phyloP scores from a whole-genome alignment of 2,888 invertebrate species.

The Cephus pygmeus region DNA sequence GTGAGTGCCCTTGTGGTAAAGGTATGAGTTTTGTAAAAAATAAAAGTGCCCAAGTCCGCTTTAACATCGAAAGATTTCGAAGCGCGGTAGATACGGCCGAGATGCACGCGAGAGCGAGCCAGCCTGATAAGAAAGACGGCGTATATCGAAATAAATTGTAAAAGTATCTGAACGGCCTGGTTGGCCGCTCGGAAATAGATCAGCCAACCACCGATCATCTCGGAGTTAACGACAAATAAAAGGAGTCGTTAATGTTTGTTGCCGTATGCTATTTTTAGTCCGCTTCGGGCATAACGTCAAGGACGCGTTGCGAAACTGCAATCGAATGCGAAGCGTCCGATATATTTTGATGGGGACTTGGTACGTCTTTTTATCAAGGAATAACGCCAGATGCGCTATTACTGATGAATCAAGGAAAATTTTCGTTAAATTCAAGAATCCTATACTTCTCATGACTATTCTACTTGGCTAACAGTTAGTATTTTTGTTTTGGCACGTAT shows the following conservation, averaged over 20 bases:
- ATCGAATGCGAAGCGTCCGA: background rate
- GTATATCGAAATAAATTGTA: slow-evolving; percentile 38
- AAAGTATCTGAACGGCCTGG: slow-evolving; percentile 15
- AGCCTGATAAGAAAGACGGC: slow-evolving; percentile 19
- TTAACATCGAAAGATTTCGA: background rate
- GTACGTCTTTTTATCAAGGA: background rate
- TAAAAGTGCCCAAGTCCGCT: too few relatives aligned
- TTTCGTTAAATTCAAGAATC: background rate
- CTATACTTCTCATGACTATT: background rate
- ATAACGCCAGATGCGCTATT: background rate
- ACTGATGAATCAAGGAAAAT: background rate
- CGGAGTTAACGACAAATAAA: slow-evolving; percentile 55
- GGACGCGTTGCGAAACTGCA: slow-evolving; percentile 53
- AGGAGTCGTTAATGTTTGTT: slow-evolving; percentile 53
- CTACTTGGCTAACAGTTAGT: background rate
- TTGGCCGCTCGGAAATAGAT: slow-evolving; percentile 45
- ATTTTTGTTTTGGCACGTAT: slow-evolving; percentile 71
- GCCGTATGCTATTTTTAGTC: slow-evolving; percentile 47
- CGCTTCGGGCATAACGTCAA: slow-evolving; percentile 53
- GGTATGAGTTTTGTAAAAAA: background rate
- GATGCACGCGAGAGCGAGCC: slow-evolving; percentile 18
- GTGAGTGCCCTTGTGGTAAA: background rate
- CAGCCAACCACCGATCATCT: slow-evolving; percentile 46
- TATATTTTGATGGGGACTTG: background rate
- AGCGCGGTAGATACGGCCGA: background rate